Percentiles rank a stretch among this genome's conserved stretches.
These are phyloP conservation scores for Nudaria mundana DNA, from an alignment of 2,888 invertebrate species.

Conservation along the genomic window DNA sequence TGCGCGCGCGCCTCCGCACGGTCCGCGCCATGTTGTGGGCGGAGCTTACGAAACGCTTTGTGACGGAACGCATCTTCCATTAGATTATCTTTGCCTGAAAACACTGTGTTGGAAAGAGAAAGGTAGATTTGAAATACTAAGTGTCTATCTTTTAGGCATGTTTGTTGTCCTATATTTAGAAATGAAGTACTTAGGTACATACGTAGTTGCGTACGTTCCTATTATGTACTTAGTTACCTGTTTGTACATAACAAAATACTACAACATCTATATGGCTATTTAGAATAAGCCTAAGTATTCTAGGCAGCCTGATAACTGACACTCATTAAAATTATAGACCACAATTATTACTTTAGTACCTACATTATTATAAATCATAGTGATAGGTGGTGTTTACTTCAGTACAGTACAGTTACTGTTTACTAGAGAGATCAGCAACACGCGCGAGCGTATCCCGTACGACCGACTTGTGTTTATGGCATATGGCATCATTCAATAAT, in stretches of 20 bases:
- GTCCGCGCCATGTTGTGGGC: constrained; percentile 70
- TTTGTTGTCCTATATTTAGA: constrained; percentile 30
- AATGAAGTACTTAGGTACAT: no score
- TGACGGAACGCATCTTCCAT: constrained; percentile 44
- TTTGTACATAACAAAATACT: no score
- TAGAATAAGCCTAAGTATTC: no score
- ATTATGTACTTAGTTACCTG: no score
- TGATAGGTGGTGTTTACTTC: constrained; percentile 58
- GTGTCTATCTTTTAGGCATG: constrained; percentile 15
- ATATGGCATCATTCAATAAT: constrained; percentile 43
- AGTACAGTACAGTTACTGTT: constrained; percentile 46
- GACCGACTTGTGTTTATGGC: constrained; percentile 41
- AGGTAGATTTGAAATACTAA: constrained; percentile 32
- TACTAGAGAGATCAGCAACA: constrained; percentile 60
- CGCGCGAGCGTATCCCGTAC: constrained; percentile 32
- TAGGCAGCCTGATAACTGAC: no score
- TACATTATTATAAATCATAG: no score
- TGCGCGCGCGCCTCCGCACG: constrained; percentile 28
- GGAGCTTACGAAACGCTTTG: constrained; percentile 42
- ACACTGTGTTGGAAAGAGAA: constrained; percentile 53
- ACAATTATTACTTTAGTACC: no score
- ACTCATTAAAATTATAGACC: no score
- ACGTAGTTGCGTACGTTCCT: no score
- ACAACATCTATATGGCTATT: no score
- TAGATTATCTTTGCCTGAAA: constrained; percentile 34